These are phyloP conservation scores for Acheta domesticus DNA, from an alignment of 2,888 invertebrate genomes.

Conservation along the genomic window DNA sequence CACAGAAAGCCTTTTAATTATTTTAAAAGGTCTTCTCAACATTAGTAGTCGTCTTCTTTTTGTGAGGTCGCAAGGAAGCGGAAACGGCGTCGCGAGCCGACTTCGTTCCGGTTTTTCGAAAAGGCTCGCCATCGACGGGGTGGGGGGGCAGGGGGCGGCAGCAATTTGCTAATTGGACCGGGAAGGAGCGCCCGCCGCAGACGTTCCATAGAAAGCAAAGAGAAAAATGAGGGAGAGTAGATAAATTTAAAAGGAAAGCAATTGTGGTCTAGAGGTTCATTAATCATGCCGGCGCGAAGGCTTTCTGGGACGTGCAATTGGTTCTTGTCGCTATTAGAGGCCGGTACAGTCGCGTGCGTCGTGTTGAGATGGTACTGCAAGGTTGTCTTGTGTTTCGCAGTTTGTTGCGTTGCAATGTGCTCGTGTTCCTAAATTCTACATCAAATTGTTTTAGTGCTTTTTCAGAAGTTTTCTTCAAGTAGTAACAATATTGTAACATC, in stretches of 20 bases:
- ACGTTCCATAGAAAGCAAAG: conserved; percentile 9
- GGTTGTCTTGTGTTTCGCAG: too few species aligned
- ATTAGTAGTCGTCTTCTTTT: conserved; percentile 22
- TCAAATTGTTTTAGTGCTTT: too few species aligned
- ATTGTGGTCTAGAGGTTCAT: conserved; percentile 18
- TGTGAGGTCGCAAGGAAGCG: conserved; percentile 24
- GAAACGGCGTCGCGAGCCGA: conserved; percentile 30
- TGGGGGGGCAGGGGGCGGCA: background rate
- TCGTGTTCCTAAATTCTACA: too few species aligned
- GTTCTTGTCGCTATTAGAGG: background rate
- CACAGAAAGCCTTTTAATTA: conserved; percentile 33
- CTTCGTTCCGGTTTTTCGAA: conserved; percentile 26
- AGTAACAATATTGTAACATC: too few species aligned
- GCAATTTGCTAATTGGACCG: conserved; percentile 34
- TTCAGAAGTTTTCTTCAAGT: too few species aligned
- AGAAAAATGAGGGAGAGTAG: conserved; percentile 7
- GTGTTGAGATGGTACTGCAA: too few species aligned
- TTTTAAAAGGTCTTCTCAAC: conserved; percentile 30
- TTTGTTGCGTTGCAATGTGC: too few species aligned
- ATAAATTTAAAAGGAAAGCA: conserved; percentile 11
- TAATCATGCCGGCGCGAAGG: background rate
- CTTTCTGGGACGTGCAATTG: background rate
- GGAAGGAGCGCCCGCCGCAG: conserved; percentile 18
- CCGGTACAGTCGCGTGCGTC: background rate
- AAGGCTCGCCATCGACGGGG: conserved; percentile 22